These are phyloP conservation scores for Tricholauxania praeusta DNA, from an alignment of 2,888 invertebrate genomes.

Conservation along the genomic window DNA sequence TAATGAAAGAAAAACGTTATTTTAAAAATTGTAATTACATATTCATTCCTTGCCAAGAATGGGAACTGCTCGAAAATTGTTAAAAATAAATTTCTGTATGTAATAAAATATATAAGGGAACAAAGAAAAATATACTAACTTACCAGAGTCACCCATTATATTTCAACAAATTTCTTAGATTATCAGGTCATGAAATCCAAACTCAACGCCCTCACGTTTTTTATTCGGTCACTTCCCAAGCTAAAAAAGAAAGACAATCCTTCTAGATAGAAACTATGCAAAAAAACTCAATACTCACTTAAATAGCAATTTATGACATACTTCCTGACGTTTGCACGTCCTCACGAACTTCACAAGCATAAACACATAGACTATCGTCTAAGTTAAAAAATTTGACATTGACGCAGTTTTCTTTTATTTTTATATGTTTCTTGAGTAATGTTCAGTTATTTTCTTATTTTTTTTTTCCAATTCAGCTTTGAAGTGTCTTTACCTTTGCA, in stretches of 20 bases:
- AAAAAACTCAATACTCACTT: not conserved
- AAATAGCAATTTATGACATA: slow-evolving; percentile 15
- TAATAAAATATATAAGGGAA: no score
- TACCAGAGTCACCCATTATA: slow-evolving; percentile 64
- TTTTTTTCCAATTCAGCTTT: not conserved
- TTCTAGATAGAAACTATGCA: not conserved
- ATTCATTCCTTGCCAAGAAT: no score
- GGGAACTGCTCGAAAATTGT: no score
- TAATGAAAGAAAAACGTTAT: no score
- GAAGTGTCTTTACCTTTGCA: not conserved
- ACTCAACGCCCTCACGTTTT: no score
- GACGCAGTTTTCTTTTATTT: slow-evolving; percentile 15
- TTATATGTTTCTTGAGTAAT: not conserved
- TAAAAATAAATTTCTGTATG: no score
- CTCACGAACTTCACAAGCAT: not conserved
- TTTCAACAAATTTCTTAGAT: not conserved
- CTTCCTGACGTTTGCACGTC: slow-evolving; percentile 7
- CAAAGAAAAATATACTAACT: slow-evolving; percentile 44
- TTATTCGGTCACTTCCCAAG: no score
- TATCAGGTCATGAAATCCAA: not conserved
- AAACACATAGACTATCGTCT: not conserved
- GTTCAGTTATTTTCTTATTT: not conserved
- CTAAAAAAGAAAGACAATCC: slow-evolving; percentile 6
- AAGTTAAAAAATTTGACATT: slow-evolving; percentile 25
- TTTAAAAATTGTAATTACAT: no score